These are phyloP conservation scores for Todus mexicanus DNA, from an alignment of 2,797 vertebrate species.

Conservation along the genomic window DNA sequence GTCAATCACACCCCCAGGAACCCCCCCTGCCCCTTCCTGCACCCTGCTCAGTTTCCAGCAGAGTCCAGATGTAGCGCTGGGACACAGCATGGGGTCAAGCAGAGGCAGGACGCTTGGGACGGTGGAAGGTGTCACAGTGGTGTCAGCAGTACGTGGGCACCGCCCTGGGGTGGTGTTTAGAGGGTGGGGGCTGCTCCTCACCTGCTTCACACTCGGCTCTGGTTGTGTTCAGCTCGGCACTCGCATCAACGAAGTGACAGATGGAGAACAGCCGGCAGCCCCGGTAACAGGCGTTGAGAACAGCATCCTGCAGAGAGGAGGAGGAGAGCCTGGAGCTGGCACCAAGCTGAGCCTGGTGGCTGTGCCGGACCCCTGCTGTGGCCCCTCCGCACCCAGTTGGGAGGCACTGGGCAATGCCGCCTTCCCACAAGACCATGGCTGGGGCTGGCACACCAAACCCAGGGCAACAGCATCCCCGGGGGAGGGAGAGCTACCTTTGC, in stretches of 20 bases:
- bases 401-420: background rate
- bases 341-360: background rate
- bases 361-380: fast-evolving
- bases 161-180: background rate
- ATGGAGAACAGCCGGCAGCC: conserved; percentile 98
- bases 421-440: fast-evolving
- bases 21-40: too few relatives aligned
- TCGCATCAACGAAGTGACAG: conserved; percentile 94
- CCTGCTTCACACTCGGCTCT: conserved; percentile 93
- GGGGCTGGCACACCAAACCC: background rate
- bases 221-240: conserved; percentile 88
- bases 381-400: background rate
- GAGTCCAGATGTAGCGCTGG: fast-evolving
- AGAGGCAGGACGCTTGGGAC: background rate
- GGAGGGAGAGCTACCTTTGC: background rate
- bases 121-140: fast-evolving
- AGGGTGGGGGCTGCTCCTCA: conserved; percentile 44
- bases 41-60: fast-evolving
- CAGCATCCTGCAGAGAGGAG: conserved; percentile 75
- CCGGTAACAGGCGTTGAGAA: conserved; percentile 91
- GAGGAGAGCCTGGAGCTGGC: conserved; percentile 11
- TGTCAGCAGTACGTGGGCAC: fast-evolving
- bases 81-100: background rate
- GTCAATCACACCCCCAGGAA: too few relatives aligned
- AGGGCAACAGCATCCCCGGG: fast-evolving